Evolutionary conservation across 2,888 invertebrate species (phyloP).

Genomic region (Nomada ruficornis): DNA sequence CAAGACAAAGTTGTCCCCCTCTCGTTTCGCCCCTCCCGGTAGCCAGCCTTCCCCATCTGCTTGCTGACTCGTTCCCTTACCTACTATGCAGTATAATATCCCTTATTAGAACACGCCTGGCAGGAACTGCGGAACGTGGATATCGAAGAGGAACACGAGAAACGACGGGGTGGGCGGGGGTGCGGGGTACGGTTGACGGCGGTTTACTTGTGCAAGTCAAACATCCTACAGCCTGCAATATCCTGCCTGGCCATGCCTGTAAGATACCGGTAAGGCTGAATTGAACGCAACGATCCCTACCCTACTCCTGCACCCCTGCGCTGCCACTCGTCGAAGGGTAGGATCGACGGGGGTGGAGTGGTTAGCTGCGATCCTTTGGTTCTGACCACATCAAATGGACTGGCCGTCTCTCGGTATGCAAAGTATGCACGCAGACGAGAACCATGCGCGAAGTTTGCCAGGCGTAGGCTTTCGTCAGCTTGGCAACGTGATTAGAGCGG

Average conservation of each 20-base stretch:
- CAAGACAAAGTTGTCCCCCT: conserved; percentile 66
- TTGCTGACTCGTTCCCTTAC: conserved; percentile 15
- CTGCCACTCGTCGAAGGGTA: conserved; percentile 28
- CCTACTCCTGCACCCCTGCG: not conserved
- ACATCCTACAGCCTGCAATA: conserved; percentile 80
- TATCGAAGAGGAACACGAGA: conserved; percentile 66
- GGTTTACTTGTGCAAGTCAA: conserved; percentile 81
- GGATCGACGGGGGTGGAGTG: conserved; percentile 5
- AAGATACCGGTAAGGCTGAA: conserved; percentile 76
- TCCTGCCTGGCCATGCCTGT: conserved; percentile 74
- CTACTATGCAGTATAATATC: conserved; percentile 66
- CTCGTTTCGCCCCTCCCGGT: conserved; percentile 35
- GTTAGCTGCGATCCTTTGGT: conserved; percentile 44
- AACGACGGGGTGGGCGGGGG: conserved; percentile 45
- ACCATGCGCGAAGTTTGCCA: conserved; percentile 54
- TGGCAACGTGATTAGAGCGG: conserved; percentile 50
- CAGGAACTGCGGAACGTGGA: conserved; percentile 62
- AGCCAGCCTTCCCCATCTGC: not conserved
- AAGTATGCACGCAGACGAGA: conserved; percentile 65
- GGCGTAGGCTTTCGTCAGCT: conserved; percentile 39
- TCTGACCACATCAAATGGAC: conserved; percentile 79
- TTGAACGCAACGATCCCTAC: conserved; percentile 59
- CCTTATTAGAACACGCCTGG: conserved; percentile 70
- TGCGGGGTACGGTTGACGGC: conserved; percentile 62
- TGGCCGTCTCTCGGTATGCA: conserved; percentile 70